Evolutionary conservation across 2,888 invertebrate species (phyloP).

Genomic region (Phlogophora meticulosa): DNA sequence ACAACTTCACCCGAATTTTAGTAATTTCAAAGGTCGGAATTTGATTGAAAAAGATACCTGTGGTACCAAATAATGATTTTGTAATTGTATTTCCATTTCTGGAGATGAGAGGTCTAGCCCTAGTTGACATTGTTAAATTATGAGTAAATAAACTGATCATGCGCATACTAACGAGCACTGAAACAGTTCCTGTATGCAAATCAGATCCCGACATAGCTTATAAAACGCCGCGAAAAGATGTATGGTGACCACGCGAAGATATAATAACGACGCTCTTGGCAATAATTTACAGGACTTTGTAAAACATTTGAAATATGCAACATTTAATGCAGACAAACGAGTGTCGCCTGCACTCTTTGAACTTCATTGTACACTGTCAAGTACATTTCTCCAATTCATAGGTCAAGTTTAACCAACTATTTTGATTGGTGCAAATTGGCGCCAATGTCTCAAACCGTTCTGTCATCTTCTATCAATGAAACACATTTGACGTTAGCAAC

Average conservation of each 20-base stretch:
- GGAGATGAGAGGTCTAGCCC: neutral
- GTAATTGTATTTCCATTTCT: neutral
- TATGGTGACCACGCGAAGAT: conserved; percentile 19
- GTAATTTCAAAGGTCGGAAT: too few relatives aligned
- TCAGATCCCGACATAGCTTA: conserved; percentile 13
- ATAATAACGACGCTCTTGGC: conserved; percentile 28
- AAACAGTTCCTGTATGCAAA: conserved; percentile 47
- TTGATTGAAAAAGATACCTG: neutral
- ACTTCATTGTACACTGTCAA: conserved; percentile 59
- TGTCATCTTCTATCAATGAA: conserved; percentile 67
- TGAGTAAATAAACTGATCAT: conserved; percentile 21
- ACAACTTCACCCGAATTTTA: too few relatives aligned
- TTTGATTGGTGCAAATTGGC: conserved; percentile 83
- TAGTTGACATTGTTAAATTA: neutral
- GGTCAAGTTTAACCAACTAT: conserved; percentile 78
- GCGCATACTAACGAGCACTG: conserved; percentile 31
- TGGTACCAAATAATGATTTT: neutral
- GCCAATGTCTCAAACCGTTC: conserved; percentile 66
- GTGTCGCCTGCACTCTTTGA: conserved; percentile 41
- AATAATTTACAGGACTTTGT: conserved; percentile 9
- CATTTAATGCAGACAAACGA: conserved; percentile 13
- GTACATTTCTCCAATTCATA: conserved; percentile 68
- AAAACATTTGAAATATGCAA: conserved; percentile 15
- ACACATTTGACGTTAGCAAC: conserved; percentile 37
- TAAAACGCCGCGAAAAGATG: conserved; percentile 21